phyloP scores from a whole-genome alignment of 2,888 invertebrate genomes.

The Oxycera nigricornis region DNA sequence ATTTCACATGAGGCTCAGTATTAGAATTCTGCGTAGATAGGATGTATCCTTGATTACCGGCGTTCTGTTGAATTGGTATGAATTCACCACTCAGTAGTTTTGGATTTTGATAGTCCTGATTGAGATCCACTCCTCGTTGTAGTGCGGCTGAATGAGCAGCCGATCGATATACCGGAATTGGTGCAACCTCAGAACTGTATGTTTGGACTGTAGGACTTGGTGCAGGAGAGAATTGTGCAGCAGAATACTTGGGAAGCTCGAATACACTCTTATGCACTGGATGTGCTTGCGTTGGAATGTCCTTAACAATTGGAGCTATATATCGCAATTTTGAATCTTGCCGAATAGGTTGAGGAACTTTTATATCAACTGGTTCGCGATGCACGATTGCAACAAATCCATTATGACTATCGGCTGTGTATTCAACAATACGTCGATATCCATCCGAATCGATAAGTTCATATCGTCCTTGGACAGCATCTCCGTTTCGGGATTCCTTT shows the following conservation, averaged over 20 bases:
- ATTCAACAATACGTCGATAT: conserved; percentile 64
- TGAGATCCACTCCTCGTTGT: background rate
- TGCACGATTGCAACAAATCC: conserved; percentile 66
- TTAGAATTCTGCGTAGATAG: background rate
- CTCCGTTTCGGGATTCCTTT: conserved; percentile 64
- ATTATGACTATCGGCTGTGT: conserved; percentile 64
- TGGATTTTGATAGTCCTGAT: background rate
- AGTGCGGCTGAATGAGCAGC: background rate
- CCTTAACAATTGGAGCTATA: background rate
- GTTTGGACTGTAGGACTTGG: background rate
- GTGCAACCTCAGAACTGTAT: background rate
- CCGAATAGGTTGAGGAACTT: conserved; percentile 33
- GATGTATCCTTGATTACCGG: background rate
- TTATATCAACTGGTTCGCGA: conserved; percentile 54
- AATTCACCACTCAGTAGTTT: no score
- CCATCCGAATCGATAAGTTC: conserved; percentile 65
- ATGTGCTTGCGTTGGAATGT: conserved; percentile 7
- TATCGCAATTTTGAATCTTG: conserved; percentile 45
- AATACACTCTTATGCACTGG: background rate
- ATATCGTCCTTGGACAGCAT: conserved; percentile 64
- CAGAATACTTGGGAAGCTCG: conserved; percentile 15
- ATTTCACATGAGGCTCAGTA: conserved; percentile 16
- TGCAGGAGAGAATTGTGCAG: background rate
- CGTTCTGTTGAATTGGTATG: no score
- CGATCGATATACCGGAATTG: background rate